Conservation (phyloP, 2,888 invertebrate genomes). For the Mycalesis mineus region DNA sequence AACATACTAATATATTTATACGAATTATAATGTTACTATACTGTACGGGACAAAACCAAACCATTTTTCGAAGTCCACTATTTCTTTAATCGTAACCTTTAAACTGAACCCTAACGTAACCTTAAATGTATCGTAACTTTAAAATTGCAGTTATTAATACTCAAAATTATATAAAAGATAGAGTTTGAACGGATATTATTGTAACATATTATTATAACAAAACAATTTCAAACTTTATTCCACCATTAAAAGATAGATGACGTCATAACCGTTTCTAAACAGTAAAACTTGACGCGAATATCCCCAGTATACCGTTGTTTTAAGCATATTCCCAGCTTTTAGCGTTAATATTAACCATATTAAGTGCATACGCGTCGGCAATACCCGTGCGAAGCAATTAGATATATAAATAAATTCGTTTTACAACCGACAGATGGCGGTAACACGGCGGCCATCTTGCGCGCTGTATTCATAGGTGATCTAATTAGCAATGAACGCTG, state of each 20-base stretch:
- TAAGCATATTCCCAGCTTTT: conserved; percentile 60
- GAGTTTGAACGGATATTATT: not conserved
- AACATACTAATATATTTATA: too few relatives aligned
- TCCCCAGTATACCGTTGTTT: conserved; percentile 57
- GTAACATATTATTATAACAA: not conserved
- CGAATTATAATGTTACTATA: too few relatives aligned
- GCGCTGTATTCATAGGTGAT: conserved; percentile 65
- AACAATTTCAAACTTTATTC: conserved; percentile 18
- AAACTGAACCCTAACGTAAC: too few relatives aligned
- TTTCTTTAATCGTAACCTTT: too few relatives aligned
- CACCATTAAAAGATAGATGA: conserved; percentile 45
- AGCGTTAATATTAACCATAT: conserved; percentile 66
- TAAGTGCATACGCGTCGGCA: conserved; percentile 69
- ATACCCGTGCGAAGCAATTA: conserved; percentile 66
- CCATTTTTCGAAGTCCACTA: too few relatives aligned
- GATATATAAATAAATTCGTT: conserved; percentile 73
- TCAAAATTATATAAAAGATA: too few relatives aligned
- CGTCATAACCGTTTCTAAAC: conserved; percentile 38
- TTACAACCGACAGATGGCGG: conserved; percentile 71
- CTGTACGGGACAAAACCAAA: too few relatives aligned
- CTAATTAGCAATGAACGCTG: conserved; percentile 44
- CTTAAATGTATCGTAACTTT: too few relatives aligned
- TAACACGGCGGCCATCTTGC: conserved; percentile 61
- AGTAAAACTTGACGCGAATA: conserved; percentile 62
- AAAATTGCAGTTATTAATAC: too few relatives aligned